These are phyloP conservation scores for Perognathus longimembris DNA, from an alignment of 2,113 vertebrate genomes.

Conservation along the genomic window DNA sequence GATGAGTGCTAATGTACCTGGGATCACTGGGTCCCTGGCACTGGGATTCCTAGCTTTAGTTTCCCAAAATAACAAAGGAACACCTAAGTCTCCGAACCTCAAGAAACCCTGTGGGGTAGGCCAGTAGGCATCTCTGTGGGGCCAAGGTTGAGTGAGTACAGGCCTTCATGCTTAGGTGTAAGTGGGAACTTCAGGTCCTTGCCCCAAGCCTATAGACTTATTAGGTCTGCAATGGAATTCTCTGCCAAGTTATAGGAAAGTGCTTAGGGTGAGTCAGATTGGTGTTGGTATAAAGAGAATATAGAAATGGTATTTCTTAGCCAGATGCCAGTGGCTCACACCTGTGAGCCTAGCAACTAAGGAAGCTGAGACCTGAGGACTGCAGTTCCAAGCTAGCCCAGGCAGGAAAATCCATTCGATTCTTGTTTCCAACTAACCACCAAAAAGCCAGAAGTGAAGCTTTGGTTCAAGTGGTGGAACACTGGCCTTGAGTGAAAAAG, in stretches of 20 bases:
- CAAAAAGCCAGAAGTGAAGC: too few species aligned
- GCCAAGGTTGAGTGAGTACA: background rate
- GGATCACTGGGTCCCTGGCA: background rate
- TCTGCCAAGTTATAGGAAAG: background rate
- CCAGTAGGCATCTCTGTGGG: background rate
- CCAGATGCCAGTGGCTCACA: too few species aligned
- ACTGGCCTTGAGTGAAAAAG: too few species aligned
- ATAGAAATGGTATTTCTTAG: conserved; percentile 32
- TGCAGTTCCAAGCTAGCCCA: too few species aligned
- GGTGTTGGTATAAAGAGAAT: conserved; percentile 41
- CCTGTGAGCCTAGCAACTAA: too few species aligned
- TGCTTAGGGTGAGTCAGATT: conserved; percentile 7
- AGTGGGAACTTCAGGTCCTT: background rate
- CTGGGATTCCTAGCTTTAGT: background rate
- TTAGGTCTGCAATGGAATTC: background rate
- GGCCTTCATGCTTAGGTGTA: background rate
- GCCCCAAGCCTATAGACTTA: background rate
- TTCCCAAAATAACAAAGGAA: background rate
- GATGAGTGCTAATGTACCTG: background rate
- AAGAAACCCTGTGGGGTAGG: background rate
- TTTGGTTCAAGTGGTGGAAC: too few species aligned
- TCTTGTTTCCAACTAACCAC: too few species aligned
- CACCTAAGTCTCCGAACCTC: background rate
- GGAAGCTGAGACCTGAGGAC: too few species aligned
- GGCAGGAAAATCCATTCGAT: too few species aligned